A percentile compares a stretch with the other conserved stretches of the same genome.
phyloP scores from a whole-genome alignment of 1,140 invertebrate genomes.

The Leptoteleia sp. region DNA sequence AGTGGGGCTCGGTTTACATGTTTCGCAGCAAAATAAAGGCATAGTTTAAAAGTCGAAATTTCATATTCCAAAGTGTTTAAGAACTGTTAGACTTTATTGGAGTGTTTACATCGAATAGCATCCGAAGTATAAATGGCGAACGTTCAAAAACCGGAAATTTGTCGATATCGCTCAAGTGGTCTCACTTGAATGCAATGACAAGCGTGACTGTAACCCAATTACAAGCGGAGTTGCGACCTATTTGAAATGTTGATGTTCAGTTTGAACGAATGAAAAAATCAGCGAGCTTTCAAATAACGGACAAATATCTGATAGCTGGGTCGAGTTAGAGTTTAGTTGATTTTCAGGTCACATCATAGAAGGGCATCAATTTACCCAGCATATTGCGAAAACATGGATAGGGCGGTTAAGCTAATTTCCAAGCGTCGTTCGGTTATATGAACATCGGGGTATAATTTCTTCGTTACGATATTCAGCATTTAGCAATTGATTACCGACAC shows the following conservation, averaged over 20 bases:
- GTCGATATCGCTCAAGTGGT: constrained; percentile 3
- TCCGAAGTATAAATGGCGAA: too few relatives aligned
- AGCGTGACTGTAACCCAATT: constrained; percentile 17
- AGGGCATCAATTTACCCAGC: too few relatives aligned
- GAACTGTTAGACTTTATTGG: too few relatives aligned
- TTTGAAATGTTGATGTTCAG: constrained; percentile 2
- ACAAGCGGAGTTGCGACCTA: constrained; percentile 7
- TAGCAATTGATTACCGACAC: background rate
- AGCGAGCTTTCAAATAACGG: too few relatives aligned
- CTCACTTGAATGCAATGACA: constrained; percentile 3
- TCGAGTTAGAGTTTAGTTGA: too few relatives aligned
- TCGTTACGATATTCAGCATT: constrained; percentile 22
- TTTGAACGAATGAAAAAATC: constrained; percentile 1
- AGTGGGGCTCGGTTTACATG: too few relatives aligned
- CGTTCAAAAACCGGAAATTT: constrained; percentile 16
- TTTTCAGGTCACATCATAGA: too few relatives aligned
- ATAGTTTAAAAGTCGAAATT: too few relatives aligned
- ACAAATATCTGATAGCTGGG: too few relatives aligned
- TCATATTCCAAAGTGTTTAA: too few relatives aligned
- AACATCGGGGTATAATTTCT: constrained; percentile 12
- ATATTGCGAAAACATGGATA: constrained; percentile 18
- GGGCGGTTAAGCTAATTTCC: constrained; percentile 30
- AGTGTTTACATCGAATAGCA: too few relatives aligned
- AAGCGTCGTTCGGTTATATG: constrained; percentile 1
- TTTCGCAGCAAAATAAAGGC: too few relatives aligned